Conservation (phyloP, 2,888 invertebrate genomes). For the Coenonympha glycerion region DNA sequence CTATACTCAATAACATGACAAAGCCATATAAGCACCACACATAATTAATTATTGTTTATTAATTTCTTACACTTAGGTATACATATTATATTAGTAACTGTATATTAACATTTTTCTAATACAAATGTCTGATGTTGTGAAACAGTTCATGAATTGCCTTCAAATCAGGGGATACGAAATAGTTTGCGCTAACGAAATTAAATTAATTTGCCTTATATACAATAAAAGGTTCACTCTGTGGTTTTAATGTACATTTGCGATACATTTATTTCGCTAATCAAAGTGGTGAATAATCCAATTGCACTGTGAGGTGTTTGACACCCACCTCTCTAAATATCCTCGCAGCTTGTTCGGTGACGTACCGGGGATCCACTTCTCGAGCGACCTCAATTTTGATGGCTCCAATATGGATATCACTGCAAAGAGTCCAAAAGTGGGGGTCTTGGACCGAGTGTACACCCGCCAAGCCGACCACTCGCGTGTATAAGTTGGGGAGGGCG, state of each 20-base stretch:
- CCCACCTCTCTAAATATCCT: constrained; percentile 96
- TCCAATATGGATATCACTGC: constrained; percentile 94
- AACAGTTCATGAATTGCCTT: background rate
- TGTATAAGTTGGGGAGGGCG: constrained; percentile 89
- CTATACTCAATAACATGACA: background rate
- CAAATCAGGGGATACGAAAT: background rate
- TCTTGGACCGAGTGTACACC: constrained; percentile 98
- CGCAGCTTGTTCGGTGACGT: constrained; percentile 93
- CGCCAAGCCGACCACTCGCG: constrained; percentile 90
- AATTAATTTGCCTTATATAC: constrained; percentile 25
- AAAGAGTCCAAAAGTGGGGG: constrained; percentile 98
- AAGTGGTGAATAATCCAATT: constrained; percentile 90
- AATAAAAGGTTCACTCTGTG: constrained; percentile 22
- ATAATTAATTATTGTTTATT: background rate
- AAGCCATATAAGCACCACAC: background rate
- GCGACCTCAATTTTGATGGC: constrained; percentile 97
- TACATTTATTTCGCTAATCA: constrained; percentile 37
- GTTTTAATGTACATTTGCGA: constrained; percentile 42
- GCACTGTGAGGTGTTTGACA: constrained; percentile 92
- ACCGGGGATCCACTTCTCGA: constrained; percentile 92
- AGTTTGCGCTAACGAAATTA: constrained; percentile 23
- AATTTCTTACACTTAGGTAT: background rate
- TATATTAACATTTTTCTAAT: background rate
- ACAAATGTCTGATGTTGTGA: background rate
- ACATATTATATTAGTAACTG: too few species aligned